These are phyloP conservation scores for Barnardius zonarius DNA, from an alignment of 2,113 vertebrate species.

Conservation along the genomic window DNA sequence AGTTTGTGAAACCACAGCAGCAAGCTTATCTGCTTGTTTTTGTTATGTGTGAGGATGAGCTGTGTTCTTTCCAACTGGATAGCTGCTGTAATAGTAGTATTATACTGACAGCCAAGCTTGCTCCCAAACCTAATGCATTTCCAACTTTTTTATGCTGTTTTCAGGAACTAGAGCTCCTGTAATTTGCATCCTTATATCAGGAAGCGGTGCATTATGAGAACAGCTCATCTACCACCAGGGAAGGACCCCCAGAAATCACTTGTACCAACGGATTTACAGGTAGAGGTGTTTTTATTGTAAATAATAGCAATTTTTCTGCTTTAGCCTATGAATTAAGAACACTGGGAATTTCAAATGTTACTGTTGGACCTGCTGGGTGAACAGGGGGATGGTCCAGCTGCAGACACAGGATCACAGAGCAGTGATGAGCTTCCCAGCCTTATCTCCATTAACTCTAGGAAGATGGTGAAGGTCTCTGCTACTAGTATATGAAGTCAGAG, in stretches of 20 bases:
- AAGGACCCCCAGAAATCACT: neutral
- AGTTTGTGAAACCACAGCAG: neutral
- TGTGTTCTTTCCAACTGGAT: constrained; percentile 34
- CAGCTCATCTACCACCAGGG: neutral
- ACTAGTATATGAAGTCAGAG: neutral
- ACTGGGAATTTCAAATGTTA: neutral
- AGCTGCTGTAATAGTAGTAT: constrained; percentile 47
- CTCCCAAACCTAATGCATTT: constrained; percentile 39
- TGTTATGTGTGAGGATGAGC: neutral
- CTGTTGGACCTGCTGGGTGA: neutral
- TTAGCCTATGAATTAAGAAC: neutral
- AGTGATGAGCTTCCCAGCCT: neutral
- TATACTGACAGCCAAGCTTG: constrained; percentile 25
- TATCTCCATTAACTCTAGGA: neutral
- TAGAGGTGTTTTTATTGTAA: neutral
- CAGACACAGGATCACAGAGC: neutral
- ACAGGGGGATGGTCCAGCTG: neutral
- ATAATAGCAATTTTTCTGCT: neutral
- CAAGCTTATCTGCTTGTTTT: neutral
- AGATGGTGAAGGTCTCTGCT: neutral
- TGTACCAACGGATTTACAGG: neutral
- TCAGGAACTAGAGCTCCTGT: constrained; percentile 10
- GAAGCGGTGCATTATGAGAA: neutral
- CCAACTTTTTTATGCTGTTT: constrained; percentile 58
- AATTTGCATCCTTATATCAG: constrained; percentile 26